Percentiles rank a stretch among this genome's conserved stretches.
These are phyloP conservation scores for Sitta carolinensis DNA, from an alignment of 2,797 vertebrate genomes.

Conservation along the genomic window DNA sequence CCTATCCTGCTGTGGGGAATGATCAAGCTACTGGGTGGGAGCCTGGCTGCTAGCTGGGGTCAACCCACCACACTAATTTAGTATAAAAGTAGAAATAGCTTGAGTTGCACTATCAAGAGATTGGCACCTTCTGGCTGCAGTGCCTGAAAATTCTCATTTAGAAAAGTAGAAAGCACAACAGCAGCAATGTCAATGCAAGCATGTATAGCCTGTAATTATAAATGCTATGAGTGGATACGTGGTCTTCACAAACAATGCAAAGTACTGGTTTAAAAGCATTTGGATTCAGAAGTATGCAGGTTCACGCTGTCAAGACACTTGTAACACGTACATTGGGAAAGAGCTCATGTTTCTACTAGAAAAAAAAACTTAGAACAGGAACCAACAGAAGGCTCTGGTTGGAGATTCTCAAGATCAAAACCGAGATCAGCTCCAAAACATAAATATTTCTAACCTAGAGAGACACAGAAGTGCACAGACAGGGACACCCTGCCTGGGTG, in stretches of 20 bases:
- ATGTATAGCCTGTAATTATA: neutral
- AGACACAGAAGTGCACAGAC: neutral
- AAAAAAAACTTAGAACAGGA: neutral
- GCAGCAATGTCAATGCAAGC: neutral
- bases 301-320: neutral
- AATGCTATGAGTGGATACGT: neutral
- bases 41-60: neutral
- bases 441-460: neutral
- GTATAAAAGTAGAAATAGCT: neutral
- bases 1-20: neutral
- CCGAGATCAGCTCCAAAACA: neutral
- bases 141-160: neutral
- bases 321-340: neutral
- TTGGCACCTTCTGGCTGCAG: neutral
- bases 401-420: neutral
- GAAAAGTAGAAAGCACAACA: neutral
- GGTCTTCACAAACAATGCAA: neutral
- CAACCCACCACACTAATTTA: neutral
- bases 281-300: neutral
- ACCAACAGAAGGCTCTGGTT: neutral
- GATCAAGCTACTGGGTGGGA: neutral
- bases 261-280: neutral
- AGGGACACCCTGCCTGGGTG: neutral
- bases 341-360: accelerated
- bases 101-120: neutral